Conservation (phyloP, 2,113 vertebrate genomes). For the Paraplagusia blochii region DNA sequence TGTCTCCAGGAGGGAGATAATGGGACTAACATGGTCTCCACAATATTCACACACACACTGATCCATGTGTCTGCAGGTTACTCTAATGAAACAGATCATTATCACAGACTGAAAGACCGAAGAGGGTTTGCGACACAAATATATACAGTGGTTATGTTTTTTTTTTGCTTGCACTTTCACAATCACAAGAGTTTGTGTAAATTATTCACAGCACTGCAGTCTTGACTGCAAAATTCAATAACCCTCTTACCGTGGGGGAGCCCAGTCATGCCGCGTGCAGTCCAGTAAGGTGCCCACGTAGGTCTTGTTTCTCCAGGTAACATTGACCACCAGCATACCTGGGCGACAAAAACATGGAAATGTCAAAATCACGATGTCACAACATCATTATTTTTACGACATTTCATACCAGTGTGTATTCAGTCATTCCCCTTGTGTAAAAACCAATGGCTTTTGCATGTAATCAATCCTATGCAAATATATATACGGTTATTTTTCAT, state of each 20-base stretch:
- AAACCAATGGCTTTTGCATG: too few relatives aligned
- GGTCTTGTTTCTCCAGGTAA: slow-evolving; percentile 98
- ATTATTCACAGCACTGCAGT: slow-evolving; percentile 1
- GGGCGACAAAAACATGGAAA: slow-evolving; percentile 18
- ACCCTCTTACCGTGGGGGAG: slow-evolving; percentile 87
- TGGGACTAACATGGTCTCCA: slow-evolving; percentile 47
- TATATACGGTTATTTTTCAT: too few relatives aligned
- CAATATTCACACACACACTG: not conserved
- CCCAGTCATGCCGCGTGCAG: slow-evolving; percentile 98
- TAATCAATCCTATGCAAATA: too few relatives aligned
- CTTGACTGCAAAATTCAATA: not conserved
- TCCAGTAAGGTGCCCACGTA: slow-evolving; percentile 96
- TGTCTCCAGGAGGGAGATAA: slow-evolving; percentile 56
- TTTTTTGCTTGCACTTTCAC: too few relatives aligned
- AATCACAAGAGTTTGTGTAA: too few relatives aligned
- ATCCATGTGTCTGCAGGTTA: slow-evolving; percentile 7
- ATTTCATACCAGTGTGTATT: too few relatives aligned
- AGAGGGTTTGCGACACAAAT: slow-evolving; percentile 13
- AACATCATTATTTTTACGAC: too few relatives aligned
- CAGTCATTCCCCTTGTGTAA: too few relatives aligned
- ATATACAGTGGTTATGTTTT: too few relatives aligned
- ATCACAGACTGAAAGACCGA: slow-evolving; percentile 43
- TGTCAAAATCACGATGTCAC: too few relatives aligned
- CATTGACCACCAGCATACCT: slow-evolving; percentile 99
- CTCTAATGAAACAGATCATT: slow-evolving; percentile 47